These are phyloP conservation scores for Galeopterus variegatus DNA, from an alignment of 2,113 vertebrate genomes.

Conservation along the genomic window DNA sequence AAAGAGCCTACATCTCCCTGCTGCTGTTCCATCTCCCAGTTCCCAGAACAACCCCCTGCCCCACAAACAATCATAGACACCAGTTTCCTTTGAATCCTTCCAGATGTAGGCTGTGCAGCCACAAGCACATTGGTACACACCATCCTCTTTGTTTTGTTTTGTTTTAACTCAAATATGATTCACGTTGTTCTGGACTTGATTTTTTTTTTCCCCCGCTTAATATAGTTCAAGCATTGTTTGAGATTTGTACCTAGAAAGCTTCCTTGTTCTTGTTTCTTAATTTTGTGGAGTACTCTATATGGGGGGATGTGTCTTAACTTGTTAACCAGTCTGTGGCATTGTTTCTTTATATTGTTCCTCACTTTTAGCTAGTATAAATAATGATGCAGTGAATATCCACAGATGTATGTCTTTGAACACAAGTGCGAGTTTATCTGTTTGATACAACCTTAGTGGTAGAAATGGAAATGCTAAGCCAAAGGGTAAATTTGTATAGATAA, in stretches of 20 bases:
- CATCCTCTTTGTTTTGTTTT: not conserved
- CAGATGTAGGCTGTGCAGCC: not conserved
- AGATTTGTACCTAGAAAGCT: not conserved
- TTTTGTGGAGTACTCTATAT: not conserved
- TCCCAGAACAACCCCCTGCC: not conserved
- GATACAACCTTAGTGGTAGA: no score
- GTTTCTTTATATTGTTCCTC: not conserved
- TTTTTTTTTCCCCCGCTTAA: not conserved
- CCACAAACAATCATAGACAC: fast-evolving
- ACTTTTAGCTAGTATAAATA: not conserved
- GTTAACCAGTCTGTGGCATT: not conserved
- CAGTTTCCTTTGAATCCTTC: not conserved
- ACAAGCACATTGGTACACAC: not conserved
- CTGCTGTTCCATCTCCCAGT: not conserved
- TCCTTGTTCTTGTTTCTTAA: not conserved
- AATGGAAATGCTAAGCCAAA: not conserved
- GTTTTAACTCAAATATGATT: not conserved
- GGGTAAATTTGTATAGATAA: not conserved
- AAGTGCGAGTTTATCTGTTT: not conserved
- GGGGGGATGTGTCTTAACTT: not conserved
- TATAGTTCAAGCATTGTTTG: not conserved
- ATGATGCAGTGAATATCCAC: not conserved
- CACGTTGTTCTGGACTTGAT: not conserved
- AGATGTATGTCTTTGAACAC: not conserved
- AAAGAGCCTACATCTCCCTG: not conserved